phyloP scores from a whole-genome alignment of 2,888 invertebrate species.

The Cotesia congregata region DNA sequence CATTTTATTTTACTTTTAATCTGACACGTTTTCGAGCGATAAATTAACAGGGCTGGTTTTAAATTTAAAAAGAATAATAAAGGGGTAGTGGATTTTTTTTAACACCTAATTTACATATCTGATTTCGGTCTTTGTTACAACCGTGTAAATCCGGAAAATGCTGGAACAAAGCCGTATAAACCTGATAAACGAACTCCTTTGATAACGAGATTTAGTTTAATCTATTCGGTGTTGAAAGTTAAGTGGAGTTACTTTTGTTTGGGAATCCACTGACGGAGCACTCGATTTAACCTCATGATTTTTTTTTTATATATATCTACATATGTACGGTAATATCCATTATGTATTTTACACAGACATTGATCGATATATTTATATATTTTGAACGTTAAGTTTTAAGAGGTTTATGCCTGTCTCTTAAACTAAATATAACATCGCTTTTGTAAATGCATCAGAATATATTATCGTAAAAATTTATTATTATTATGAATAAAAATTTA shows the following conservation, averaged over 20 bases:
- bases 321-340: too few species aligned
- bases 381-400: too few species aligned
- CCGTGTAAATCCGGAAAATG: not conserved
- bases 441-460: too few species aligned
- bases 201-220: not conserved
- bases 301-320: not conserved
- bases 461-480: too few species aligned
- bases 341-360: too few species aligned
- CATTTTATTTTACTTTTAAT: not conserved
- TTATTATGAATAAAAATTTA: too few species aligned
- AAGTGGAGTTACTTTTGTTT: not conserved
- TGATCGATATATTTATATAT: too few species aligned
- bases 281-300: not conserved
- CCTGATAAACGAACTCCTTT: not conserved
- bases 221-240: not conserved
- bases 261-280: not conserved
- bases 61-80: not conserved
- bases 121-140: not conserved
- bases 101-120: not conserved
- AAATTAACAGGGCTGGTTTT: not conserved
- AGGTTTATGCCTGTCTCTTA: too few species aligned
- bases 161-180: not conserved
- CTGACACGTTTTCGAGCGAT: not conserved
- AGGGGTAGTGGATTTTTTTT: not conserved
- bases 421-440: too few species aligned